These are phyloP conservation scores for Tipula helvola DNA, from an alignment of 2,888 invertebrate genomes.

Conservation along the genomic window DNA sequence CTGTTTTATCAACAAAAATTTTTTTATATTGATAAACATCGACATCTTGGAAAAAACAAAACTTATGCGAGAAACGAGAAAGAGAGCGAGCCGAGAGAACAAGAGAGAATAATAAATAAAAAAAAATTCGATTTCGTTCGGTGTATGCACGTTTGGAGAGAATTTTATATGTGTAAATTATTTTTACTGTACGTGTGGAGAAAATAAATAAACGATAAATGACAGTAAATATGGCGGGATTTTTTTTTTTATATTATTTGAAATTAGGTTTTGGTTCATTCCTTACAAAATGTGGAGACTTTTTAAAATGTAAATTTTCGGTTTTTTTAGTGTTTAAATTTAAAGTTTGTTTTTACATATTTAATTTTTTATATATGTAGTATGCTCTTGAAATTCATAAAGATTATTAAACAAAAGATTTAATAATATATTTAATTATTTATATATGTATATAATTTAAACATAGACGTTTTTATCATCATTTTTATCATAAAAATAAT, in stretches of 20 bases:
- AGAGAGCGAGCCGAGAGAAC: neutral
- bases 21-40: constrained; percentile 9
- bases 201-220: neutral
- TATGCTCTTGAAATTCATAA: neutral
- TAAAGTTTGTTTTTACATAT: neutral
- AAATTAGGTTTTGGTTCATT: neutral
- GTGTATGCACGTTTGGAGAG: neutral
- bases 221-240: neutral
- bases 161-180: neutral
- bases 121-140: neutral
- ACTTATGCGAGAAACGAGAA: neutral
- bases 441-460: neutral
- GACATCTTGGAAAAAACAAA: constrained; percentile 4
- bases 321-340: neutral
- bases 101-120: neutral
- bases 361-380: neutral
- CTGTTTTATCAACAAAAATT: neutral
- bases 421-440: neutral
- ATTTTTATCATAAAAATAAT: constrained; percentile 4
- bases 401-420: neutral
- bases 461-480: neutral
- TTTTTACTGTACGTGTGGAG: neutral
- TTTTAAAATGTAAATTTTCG: neutral
- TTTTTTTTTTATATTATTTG: constrained; percentile 4
- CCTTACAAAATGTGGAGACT: neutral